Evolutionary conservation across 2,888 invertebrate species (phyloP).

Genomic region (Hemistola chrysoprasaria): DNA sequence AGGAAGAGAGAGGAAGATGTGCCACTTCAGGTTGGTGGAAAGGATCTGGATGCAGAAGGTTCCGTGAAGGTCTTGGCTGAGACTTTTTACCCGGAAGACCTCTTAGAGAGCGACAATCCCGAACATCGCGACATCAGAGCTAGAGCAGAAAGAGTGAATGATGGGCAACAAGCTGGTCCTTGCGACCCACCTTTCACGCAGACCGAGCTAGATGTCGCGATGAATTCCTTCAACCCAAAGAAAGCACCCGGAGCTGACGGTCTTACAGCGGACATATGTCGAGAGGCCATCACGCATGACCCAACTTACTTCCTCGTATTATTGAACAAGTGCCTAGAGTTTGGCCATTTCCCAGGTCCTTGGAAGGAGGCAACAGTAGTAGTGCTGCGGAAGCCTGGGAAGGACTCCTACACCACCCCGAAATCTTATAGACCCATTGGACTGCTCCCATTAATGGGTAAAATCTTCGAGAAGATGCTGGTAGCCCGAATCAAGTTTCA

Average conservation of each 20-base stretch:
- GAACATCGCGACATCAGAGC: no score
- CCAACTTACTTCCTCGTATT: no score
- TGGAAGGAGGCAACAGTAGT: neutral
- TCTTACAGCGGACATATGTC: neutral
- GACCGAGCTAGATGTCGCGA: constrained; percentile 7
- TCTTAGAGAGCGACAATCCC: no score
- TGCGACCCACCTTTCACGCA: constrained; percentile 19
- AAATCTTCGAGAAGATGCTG: no score
- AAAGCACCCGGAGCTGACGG: constrained; percentile 4
- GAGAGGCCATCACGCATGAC: no score
- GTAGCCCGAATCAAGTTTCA: no score
- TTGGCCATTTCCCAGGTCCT: neutral
- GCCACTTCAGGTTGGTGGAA: neutral
- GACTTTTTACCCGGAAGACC: constrained; percentile 3
- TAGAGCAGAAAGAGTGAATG: no score
- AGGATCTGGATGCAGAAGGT: neutral
- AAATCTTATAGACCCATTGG: constrained; percentile 1
- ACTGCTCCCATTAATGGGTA: no score
- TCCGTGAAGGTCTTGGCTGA: neutral
- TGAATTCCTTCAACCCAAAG: neutral
- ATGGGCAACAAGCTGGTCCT: no score
- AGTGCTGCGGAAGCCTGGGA: neutral
- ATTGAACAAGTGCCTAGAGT: no score
- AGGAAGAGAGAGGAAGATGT: no score
- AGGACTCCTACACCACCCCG: constrained; percentile 8